Evolutionary conservation across 2,113 vertebrate genomes (phyloP), one percentile per base, ranked within the genome.

Genomic region (Lates calcarifer): DNA sequence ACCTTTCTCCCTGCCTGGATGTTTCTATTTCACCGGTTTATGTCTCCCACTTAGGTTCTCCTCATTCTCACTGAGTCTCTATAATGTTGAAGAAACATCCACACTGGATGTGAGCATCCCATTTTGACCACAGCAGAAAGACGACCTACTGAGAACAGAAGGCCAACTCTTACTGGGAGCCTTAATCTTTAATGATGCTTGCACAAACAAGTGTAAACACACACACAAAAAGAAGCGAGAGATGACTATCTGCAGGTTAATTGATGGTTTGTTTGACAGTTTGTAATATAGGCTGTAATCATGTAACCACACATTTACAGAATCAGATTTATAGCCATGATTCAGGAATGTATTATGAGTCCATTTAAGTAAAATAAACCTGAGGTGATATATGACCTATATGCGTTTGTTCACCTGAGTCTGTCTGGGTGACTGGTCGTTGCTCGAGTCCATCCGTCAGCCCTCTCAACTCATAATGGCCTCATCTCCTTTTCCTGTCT

Each of bases 401-500:
- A 53, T 33, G 57, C n/a, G 49, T 77, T 64, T 69, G 71, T 77
- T 92, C 88, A 93, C 84, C 87, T 91, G 77, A 84, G 60, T 75
- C 60, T 60, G 51, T 82, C 79, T 78, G 87, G 43, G 62, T 80
- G 81, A 79, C 74, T 70, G 71, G 72, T 78, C 33, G 77, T 61
- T 86, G 75, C 77, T 77, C 28, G 39, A 87, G 87, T 62, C 79
- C 82, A 86, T 90, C 91, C 87, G 90, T 89, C 91, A 88, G 63
- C 57, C 74, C 80, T 89, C 74, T 83, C 67, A 87, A 86, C 79
- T 92, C 87, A 84, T 90, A 89, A 94, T 91, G 91, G 90, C 77
- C 71, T 73, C 75, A 57, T 84, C 86, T 73, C 78, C 58, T 29
- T 53, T 67, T 76, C 67, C 51, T 51, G 63, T 70, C 85, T 77